Conservation (phyloP, 1,140 invertebrate species). For the Bombus picipes region DNA sequence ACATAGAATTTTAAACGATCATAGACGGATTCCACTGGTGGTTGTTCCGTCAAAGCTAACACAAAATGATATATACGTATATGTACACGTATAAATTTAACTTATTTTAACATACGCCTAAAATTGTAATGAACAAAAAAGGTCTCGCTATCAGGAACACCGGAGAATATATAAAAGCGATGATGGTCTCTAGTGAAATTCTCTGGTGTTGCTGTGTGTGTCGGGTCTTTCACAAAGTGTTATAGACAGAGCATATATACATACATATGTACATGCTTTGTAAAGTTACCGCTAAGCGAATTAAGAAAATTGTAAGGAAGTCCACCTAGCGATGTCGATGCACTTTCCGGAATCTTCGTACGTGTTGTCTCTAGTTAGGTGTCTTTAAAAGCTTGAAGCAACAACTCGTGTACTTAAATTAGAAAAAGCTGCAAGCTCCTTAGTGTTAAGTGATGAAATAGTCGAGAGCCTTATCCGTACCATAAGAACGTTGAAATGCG, state of each 20-base stretch:
- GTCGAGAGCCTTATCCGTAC: conserved; percentile 36
- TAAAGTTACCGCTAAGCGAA: conserved; percentile 12
- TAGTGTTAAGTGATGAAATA: conserved; percentile 47
- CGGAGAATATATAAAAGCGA: neutral
- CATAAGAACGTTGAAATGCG: conserved; percentile 6
- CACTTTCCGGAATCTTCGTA: conserved; percentile 68
- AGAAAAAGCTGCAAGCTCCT: conserved; percentile 50
- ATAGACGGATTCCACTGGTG: conserved; percentile 68
- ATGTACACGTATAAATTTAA: conserved; percentile 66
- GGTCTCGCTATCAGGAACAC: neutral
- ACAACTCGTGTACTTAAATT: conserved; percentile 67
- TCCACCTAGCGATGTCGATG: conserved; percentile 53
- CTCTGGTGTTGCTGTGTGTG: neutral
- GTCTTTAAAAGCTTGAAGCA: conserved; percentile 52
- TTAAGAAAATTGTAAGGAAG: conserved; percentile 16
- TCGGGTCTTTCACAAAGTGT: conserved; percentile 17
- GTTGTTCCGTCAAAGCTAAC: conserved; percentile 55
- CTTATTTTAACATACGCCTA: conserved; percentile 54
- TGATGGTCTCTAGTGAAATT: conserved; percentile 4
- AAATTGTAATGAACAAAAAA: conserved; percentile 12
- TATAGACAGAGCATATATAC: neutral
- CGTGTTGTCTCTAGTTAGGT: conserved; percentile 72
- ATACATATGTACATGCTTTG: neutral
- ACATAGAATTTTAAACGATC: conserved; percentile 41
- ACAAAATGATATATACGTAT: conserved; percentile 53